Base-by-base conservation (phyloP, 64 coral and sea anemone species). In the Montipora efflorescens region DNA sequence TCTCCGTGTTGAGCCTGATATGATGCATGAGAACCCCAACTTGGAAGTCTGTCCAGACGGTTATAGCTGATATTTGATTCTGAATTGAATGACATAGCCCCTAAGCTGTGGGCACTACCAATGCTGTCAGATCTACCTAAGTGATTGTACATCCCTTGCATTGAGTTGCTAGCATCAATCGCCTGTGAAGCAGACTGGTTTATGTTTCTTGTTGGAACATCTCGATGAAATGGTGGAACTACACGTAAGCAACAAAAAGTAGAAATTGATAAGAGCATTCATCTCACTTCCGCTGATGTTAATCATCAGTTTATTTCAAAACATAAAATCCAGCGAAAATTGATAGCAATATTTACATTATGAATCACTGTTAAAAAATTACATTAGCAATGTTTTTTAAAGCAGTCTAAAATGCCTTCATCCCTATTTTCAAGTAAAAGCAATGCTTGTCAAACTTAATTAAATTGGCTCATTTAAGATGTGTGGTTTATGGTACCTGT, bases 121-220 rank as follows among this genome's bases (percentile, higher is more conserved):
- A 95, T 94, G 28, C 96, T 97, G 84, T 97, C 89, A 36, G 92
- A 88, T 36, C 96, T 51, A 10, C 79, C 93, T 18, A 97, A 57
- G 79, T 95, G 96, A 59, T 94, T 76, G 68, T 97, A 97, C 47
- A 75, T 90, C 36, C 89, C 79, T 16, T 88, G 79, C 48, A 67
- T 48, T 15, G 58, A 78, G 47, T 47, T 67, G 20, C 68, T 79
- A 4, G 79, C 9, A 8, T 80, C 90, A 75, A 90, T 76, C 3
- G 93, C 55, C 59, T 25, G 93, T 36, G 93, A 88, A 75, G 80
- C 83, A 47, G 67, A 85, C 46, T 90, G 93, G 71, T 86, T 95
- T 25, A 90, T 76, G 55, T 76, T 90, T 71, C 93, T 90, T 7
- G 76, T 53, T 9, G 69, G 28, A 58, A 59, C 25, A 28, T 95